Conservation (phyloP, 2,888 invertebrate genomes). For the Podabrus alpinus region DNA sequence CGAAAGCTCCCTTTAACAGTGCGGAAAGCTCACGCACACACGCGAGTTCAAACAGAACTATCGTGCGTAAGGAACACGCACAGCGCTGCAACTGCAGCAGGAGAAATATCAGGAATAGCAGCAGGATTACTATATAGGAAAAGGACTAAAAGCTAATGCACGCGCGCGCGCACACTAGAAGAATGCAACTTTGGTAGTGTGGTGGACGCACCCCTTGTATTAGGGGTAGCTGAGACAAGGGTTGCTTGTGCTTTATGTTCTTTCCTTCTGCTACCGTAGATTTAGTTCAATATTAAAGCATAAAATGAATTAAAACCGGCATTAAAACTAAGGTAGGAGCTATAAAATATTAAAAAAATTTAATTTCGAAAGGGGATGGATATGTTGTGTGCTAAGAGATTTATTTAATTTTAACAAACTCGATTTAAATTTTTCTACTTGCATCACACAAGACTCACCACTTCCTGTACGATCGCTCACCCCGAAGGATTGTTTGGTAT, state of each 20-base stretch:
- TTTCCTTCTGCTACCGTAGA: constrained; percentile 31
- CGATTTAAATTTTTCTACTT: background rate
- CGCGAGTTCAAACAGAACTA: constrained; percentile 28
- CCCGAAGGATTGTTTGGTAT: background rate
- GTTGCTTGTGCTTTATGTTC: constrained; percentile 32
- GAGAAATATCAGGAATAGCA: constrained; percentile 37
- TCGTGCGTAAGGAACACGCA: constrained; percentile 47
- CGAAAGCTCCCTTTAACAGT: constrained; percentile 22
- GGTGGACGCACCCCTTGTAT: constrained; percentile 34
- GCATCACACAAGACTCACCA: background rate
- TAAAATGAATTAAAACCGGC: constrained; percentile 30
- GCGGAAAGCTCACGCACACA: constrained; percentile 28
- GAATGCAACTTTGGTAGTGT: constrained; percentile 39
- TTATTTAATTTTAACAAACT: background rate
- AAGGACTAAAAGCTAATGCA: constrained; percentile 43
- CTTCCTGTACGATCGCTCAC: background rate
- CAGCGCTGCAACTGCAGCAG: constrained; percentile 51
- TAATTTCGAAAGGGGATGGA: constrained; percentile 2
- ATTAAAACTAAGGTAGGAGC: constrained; percentile 21
- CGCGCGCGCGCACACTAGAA: constrained; percentile 53
- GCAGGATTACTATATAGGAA: constrained; percentile 32
- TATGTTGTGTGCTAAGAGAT: background rate
- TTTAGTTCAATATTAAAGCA: constrained; percentile 28
- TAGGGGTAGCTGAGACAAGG: constrained; percentile 30
- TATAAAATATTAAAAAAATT: constrained; percentile 21